These are phyloP conservation scores for Diplazon laetatorius DNA, from an alignment of 2,888 invertebrate genomes.

Conservation along the genomic window DNA sequence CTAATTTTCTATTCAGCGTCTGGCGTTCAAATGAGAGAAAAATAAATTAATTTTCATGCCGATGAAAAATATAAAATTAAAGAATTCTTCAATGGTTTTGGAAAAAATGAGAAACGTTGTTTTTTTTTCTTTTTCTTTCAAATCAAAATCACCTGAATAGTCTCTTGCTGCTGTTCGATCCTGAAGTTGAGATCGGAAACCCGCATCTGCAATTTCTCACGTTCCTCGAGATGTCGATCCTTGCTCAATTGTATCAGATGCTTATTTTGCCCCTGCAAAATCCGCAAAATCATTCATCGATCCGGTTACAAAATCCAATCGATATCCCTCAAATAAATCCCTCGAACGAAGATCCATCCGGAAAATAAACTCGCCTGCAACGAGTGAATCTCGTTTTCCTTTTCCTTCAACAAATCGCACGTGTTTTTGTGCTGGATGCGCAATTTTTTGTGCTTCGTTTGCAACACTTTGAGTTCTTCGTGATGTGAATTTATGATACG, in stretches of 20 bases:
- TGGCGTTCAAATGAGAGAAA: too few relatives aligned
- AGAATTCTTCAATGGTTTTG: too few relatives aligned
- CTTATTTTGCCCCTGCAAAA: conserved; percentile 86
- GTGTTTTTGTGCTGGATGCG: conserved; percentile 86
- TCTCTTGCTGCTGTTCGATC: conserved; percentile 81
- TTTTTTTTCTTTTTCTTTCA: background rate
- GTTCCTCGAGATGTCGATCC: conserved; percentile 89
- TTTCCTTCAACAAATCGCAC: conserved; percentile 87
- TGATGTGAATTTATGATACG: conserved; percentile 89
- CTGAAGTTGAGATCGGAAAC: conserved; percentile 80
- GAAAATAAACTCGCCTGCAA: conserved; percentile 81
- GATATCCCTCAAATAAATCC: too few relatives aligned
- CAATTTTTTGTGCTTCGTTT: conserved; percentile 87
- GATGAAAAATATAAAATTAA: conserved; percentile 21
- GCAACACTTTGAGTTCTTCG: conserved; percentile 90
- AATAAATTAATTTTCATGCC: conserved; percentile 64
- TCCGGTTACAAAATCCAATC: too few relatives aligned
- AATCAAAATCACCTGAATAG: conserved; percentile 78
- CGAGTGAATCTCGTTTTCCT: conserved; percentile 87
- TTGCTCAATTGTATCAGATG: conserved; percentile 88
- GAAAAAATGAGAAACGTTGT: too few relatives aligned
- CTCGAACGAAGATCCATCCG: background rate
- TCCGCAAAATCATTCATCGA: background rate
- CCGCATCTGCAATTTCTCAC: conserved; percentile 89
- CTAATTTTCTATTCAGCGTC: conserved; percentile 87